Evolutionary conservation across 2,888 invertebrate species (phyloP).

Genomic region (Anorthoa munda): DNA sequence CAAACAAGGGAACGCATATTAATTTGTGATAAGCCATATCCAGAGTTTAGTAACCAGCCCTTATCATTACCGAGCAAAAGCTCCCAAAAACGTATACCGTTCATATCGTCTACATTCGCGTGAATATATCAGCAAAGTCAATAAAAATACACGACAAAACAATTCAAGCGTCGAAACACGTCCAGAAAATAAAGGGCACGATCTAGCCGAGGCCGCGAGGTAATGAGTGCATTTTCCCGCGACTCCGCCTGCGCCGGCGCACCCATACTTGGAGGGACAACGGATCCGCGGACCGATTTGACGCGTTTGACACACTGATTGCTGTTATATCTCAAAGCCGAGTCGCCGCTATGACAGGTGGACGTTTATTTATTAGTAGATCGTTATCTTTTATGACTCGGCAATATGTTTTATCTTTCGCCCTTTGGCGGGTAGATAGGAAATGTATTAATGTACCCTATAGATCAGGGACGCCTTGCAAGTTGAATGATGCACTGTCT

Average conservation of each 20-base stretch:
- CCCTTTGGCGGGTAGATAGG: conserved; percentile 57
- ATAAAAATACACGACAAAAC: conserved; percentile 16
- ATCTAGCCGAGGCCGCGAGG: conserved; percentile 60
- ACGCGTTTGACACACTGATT: conserved; percentile 72
- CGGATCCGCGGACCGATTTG: conserved; percentile 68
- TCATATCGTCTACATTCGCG: neutral
- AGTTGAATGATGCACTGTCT: conserved; percentile 30
- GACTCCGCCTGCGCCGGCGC: conserved; percentile 50
- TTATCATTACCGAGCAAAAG: too few species aligned
- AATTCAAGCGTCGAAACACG: conserved; percentile 11
- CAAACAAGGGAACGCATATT: too few species aligned
- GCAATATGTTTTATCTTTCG: conserved; percentile 61
- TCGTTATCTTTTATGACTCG: conserved; percentile 67
- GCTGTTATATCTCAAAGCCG: conserved; percentile 70
- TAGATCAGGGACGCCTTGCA: conserved; percentile 48
- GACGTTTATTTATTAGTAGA: conserved; percentile 69
- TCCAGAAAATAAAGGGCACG: conserved; percentile 51
- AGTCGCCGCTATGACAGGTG: conserved; percentile 66
- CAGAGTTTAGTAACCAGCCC: neutral
- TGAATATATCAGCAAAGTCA: neutral
- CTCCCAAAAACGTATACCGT: neutral
- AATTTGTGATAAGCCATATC: neutral
- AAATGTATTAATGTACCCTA: conserved; percentile 54
- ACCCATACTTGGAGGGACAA: conserved; percentile 71
- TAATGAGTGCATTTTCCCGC: conserved; percentile 68